Percentiles rank a stretch among this genome's conserved stretches.
phyloP scores from a whole-genome alignment of 2,113 vertebrate species.

The Catharus bicknelli region DNA sequence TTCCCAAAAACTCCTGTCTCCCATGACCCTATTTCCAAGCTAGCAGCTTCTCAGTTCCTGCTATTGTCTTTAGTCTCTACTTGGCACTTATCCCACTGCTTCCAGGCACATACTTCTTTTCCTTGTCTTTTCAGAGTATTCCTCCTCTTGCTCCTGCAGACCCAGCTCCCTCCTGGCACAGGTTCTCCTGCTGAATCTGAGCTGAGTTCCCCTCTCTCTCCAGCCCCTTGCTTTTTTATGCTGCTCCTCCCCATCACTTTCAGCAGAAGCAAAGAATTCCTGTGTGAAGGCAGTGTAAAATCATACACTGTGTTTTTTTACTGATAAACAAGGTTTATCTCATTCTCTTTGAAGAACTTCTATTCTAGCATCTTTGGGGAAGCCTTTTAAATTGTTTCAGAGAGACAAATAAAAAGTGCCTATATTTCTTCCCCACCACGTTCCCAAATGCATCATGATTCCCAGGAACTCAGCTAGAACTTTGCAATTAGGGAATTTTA shows the following conservation, averaged over 20 bases:
- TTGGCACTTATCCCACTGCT: background rate
- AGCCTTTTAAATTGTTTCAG: background rate
- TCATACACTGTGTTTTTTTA: background rate
- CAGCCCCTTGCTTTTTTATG: background rate
- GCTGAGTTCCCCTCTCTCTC: background rate
- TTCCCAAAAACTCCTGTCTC: background rate
- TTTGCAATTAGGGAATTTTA: background rate
- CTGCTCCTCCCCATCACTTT: background rate
- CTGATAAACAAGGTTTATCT: background rate
- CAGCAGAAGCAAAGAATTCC: background rate
- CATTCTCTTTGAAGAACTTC: background rate
- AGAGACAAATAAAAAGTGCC: background rate
- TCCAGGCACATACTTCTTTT: background rate
- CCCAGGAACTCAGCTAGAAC: background rate
- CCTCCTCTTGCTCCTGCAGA: background rate
- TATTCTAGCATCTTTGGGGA: background rate
- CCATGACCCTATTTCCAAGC: background rate
- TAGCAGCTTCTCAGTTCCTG: background rate
- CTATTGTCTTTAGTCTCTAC: background rate
- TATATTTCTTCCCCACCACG: rapidly evolving
- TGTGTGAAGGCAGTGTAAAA: background rate
- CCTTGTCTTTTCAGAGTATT: background rate
- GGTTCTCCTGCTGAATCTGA: background rate
- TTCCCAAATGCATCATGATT: background rate
- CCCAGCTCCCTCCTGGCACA: background rate